Base-by-base conservation (phyloP, 2,888 invertebrate genomes). In the Rhagonycha fulva region DNA sequence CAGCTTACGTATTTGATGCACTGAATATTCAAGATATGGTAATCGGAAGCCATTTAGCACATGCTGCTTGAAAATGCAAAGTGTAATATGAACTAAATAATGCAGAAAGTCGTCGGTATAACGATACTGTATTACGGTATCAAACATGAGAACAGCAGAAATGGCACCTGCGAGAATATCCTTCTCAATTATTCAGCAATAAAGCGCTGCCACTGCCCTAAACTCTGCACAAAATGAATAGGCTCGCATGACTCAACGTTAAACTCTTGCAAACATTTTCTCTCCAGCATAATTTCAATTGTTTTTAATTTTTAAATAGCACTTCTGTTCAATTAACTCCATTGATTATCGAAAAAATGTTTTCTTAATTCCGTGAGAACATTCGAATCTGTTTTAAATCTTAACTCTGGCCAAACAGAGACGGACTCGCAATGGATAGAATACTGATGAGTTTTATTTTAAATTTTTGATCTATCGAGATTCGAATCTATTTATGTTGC, bases 211-310 rank as follows among this genome's bases (percentile, higher is more conserved):
- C 84, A 83, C 84, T 82, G 83, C 84, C 84, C 85, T 82, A 84
- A 66, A 85, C 85, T 83, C 85, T 85, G 87, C 87, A 85, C 86
- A 87, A 87, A 87, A 87, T 87, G 87, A 86, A 87, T 87, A 85
- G 86, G 85, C 84, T 85, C 84, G 80, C 84, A 84, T 83, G 84
- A 83, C 83, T 84, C 84, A 85, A 85, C 84, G 72, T 78, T 78
- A 72, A 75, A 72, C 78, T 80, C 80, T 80, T 80, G 80, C 80
- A 82, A 84, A 84, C 83, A 82, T 81, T 83, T 82, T 84, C 81
- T 7, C 47, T n/a, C 47, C 0, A 12, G n/a, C 80, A 82, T 82
- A 80, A 82, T 79, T 82, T 81, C 81, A 80, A 81, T 82, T 83
- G 78, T 67, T 70, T 74, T 83, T 69, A 83, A 83, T 83, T 77